Conservation (phyloP, 2,888 invertebrate species). For the Chesias legatella region DNA sequence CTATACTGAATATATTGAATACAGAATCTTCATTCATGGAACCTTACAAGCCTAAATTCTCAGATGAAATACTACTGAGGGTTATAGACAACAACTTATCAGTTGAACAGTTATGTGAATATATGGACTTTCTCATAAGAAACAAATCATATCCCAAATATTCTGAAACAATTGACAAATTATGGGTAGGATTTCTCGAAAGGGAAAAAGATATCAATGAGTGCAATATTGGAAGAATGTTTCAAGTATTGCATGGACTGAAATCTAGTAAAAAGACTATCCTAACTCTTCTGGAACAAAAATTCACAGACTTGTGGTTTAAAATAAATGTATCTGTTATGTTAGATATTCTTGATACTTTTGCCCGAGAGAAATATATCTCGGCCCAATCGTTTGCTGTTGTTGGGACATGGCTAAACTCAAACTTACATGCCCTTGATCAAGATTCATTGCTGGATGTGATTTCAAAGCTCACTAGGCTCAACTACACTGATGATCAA, state of each 20-base stretch:
- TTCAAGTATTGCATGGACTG: constrained; percentile 77
- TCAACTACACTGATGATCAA: constrained; percentile 78
- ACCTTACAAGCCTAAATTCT: constrained; percentile 74
- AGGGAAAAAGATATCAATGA: constrained; percentile 79
- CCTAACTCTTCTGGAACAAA: constrained; percentile 79
- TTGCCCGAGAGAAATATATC: constrained; percentile 59
- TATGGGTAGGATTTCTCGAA: constrained; percentile 84
- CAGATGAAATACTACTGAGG: constrained; percentile 81
- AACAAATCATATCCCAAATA: constrained; percentile 69
- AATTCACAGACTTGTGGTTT: constrained; percentile 78
- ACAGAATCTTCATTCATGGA: constrained; percentile 62
- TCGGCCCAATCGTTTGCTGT: constrained; percentile 63
- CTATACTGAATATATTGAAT: constrained; percentile 65
- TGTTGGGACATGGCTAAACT: constrained; percentile 78
- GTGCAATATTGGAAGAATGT: constrained; percentile 78
- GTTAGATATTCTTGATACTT: constrained; percentile 68
- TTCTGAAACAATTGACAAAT: constrained; percentile 79
- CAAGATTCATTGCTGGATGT: constrained; percentile 79
- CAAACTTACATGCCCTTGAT: constrained; percentile 81
- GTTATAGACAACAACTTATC: constrained; percentile 81
- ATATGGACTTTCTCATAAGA: constrained; percentile 75
- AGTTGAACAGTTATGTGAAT: constrained; percentile 80
- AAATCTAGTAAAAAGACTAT: constrained; percentile 81
- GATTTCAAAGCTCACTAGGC: constrained; percentile 73
- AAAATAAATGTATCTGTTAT: constrained; percentile 69